phyloP scores from a whole-genome alignment of 2,113 vertebrate species.

The Emydocephalus ijimae region DNA sequence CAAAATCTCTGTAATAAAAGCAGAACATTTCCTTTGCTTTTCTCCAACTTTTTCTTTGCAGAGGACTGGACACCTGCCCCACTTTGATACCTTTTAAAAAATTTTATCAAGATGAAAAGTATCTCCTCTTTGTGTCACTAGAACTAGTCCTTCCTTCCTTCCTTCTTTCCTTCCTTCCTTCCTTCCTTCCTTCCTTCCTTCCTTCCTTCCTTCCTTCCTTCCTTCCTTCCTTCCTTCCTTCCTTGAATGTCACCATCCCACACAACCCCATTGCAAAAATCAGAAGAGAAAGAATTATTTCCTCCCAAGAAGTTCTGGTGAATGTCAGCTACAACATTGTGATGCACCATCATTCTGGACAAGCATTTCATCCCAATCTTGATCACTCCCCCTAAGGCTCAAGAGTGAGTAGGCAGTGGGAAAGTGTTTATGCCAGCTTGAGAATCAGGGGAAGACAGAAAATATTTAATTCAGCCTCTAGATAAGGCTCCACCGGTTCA shows the following conservation, averaged over 20 bases:
- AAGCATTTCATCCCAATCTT: neutral
- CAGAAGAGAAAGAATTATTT: neutral
- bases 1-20: neutral
- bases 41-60: neutral
- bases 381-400: neutral
- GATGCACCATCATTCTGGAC: neutral
- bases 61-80: neutral
- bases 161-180: too few relatives aligned
- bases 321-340: neutral
- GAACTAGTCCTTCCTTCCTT: too few relatives aligned
- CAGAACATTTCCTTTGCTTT: neutral
- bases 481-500: neutral
- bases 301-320: neutral
- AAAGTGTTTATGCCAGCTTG: neutral
- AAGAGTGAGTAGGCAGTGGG: neutral
- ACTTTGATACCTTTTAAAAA: neutral
- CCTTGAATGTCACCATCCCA: neutral
- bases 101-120: neutral
- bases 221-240: too few relatives aligned
- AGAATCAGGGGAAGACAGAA: neutral
- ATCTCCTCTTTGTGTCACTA: neutral
- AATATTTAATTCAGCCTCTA: neutral
- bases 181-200: too few relatives aligned
- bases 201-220: too few relatives aligned
- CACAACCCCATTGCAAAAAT: neutral